These are phyloP conservation scores for Heterocephalus glaber DNA, from an alignment of 2,113 vertebrate species.

Conservation along the genomic window DNA sequence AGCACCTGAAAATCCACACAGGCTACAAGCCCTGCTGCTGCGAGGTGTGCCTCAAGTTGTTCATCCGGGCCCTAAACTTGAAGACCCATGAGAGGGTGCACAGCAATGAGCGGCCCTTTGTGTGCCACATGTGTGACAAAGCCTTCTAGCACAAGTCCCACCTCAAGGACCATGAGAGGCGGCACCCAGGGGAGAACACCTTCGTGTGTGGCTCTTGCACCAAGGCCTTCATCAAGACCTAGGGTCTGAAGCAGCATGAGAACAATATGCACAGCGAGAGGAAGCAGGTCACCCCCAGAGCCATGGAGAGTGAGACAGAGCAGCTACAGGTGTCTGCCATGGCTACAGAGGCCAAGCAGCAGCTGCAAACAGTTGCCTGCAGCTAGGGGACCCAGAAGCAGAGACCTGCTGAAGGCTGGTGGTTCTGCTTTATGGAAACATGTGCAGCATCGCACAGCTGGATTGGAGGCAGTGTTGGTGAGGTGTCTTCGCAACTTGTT, in stretches of 20 bases:
- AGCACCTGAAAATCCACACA: conserved; percentile 97
- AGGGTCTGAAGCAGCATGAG: conserved; percentile 97
- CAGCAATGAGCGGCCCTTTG: conserved; percentile 97
- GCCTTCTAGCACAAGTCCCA: conserved; percentile 99
- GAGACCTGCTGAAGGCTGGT: too few species aligned
- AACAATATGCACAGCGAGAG: conserved; percentile 99
- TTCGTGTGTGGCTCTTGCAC: conserved; percentile 97
- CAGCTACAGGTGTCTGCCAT: too few species aligned
- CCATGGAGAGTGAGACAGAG: too few species aligned
- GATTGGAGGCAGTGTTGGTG: too few species aligned
- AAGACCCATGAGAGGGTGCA: conserved; percentile 97
- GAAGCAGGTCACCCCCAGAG: too few species aligned
- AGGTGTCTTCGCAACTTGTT: too few species aligned
- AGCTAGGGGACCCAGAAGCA: too few species aligned
- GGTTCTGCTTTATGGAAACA: too few species aligned
- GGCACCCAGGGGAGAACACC: conserved; percentile 96
- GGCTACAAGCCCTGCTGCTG: conserved; percentile 97
- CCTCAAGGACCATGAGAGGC: conserved; percentile 96
- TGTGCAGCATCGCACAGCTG: too few species aligned
- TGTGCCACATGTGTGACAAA: too few species aligned
- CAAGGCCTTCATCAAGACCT: conserved; percentile 98
- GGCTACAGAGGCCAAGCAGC: too few species aligned
- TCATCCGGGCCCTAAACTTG: conserved; percentile 95
- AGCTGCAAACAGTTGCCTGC: too few species aligned
- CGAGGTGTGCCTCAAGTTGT: conserved; percentile 95